These are phyloP conservation scores for Vesta saturnalis DNA, from an alignment of 2,888 invertebrate species.

Conservation along the genomic window DNA sequence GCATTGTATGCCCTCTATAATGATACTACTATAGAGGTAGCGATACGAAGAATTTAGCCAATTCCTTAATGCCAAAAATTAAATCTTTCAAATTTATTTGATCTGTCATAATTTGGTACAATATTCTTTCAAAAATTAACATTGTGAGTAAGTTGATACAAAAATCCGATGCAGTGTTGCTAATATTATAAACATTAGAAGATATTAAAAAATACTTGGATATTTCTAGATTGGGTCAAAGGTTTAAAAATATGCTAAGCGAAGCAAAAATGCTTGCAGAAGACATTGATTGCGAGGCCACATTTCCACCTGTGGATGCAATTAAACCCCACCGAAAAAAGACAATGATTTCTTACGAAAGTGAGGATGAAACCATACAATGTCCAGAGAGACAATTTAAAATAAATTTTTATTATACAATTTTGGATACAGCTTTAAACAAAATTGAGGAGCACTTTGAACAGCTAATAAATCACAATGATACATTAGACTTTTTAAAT, in stretches of 20 bases:
- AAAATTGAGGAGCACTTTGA: constrained; percentile 15
- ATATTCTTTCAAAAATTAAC: no score
- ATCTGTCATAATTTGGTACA: no score
- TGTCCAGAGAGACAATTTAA: not conserved
- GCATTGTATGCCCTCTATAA: not conserved
- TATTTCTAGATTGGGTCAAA: no score
- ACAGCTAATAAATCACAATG: no score
- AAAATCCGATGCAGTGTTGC: no score
- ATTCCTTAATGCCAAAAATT: not conserved
- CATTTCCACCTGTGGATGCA: not conserved
- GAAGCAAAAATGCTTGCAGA: not conserved
- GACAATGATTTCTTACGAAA: not conserved
- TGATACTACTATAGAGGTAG: not conserved
- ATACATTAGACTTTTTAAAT: no score
- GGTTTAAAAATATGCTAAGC: not conserved
- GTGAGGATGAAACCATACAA: not conserved
- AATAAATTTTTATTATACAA: constrained; percentile 9
- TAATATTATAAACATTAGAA: not conserved
- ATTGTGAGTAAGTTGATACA: no score
- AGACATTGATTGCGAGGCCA: not conserved
- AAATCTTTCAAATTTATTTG: no score
- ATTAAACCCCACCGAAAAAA: not conserved
- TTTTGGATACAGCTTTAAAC: constrained; percentile 1
- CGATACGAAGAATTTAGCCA: not conserved
- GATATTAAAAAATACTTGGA: not conserved